Conservation (phyloP, 1,140 invertebrate species). For the Lepidurus couesii region DNA sequence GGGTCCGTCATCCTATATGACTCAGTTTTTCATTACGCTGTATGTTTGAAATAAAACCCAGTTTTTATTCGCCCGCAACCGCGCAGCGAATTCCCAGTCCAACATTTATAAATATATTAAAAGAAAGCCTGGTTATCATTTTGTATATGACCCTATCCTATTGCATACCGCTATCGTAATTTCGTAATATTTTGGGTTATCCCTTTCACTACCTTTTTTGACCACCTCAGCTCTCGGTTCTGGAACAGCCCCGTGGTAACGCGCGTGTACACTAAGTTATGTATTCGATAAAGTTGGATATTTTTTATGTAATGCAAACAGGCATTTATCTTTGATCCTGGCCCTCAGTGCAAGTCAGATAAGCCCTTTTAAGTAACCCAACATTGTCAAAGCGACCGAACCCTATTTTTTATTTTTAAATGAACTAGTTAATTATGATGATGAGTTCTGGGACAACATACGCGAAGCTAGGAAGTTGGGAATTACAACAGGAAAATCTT, state of each 20-base stretch:
- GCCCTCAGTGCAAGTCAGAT: background rate
- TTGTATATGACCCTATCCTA: background rate
- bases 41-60: background rate
- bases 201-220: background rate
- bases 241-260: background rate
- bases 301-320: background rate
- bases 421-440: too few relatives aligned
- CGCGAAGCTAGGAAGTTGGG: too few relatives aligned
- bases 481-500: background rate
- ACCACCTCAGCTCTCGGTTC: background rate
- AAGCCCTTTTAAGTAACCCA: background rate
- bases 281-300: background rate
- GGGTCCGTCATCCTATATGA: conserved; percentile 14
- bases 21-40: background rate
- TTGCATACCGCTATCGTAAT: background rate
- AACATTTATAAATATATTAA: background rate
- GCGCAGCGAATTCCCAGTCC: conserved; percentile 1
- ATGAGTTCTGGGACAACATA: too few relatives aligned
- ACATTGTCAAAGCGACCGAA: background rate
- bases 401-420: too few relatives aligned
- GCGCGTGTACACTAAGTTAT: background rate
- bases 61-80: background rate
- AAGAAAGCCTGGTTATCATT: background rate
- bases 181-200: background rate
- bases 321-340: background rate